These are phyloP conservation scores for Pampusana beccarii DNA, from an alignment of 2,113 vertebrate species.

Conservation along the genomic window DNA sequence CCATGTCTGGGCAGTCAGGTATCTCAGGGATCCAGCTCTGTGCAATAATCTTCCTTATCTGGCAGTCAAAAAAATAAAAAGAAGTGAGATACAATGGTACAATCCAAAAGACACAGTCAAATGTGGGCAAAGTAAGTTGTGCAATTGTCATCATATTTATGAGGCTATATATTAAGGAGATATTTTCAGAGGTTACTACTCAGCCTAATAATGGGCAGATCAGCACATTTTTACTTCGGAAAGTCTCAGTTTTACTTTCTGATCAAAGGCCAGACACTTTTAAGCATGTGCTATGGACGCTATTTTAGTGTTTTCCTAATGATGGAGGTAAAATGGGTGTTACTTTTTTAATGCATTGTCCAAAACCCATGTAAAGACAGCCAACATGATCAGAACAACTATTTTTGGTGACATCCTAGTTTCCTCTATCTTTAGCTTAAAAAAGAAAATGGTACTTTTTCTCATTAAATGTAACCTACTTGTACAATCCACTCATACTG, in stretches of 20 bases:
- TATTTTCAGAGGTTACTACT: background rate
- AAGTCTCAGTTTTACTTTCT: constrained; percentile 10
- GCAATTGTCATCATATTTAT: background rate
- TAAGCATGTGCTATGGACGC: background rate
- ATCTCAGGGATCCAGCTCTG: background rate
- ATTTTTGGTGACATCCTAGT: constrained; percentile 40
- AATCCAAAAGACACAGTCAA: background rate
- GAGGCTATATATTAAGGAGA: background rate
- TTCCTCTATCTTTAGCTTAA: constrained; percentile 41
- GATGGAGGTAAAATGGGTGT: background rate
- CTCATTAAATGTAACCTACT: constrained; percentile 62
- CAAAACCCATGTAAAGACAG: constrained; percentile 1
- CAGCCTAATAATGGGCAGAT: background rate
- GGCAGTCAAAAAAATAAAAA: background rate
- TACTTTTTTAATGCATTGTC: constrained; percentile 27
- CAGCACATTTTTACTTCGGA: background rate
- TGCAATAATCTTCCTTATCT: background rate
- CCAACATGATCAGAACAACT: constrained; percentile 17
- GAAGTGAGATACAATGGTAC: background rate
- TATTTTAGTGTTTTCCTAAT: constrained; percentile 29
- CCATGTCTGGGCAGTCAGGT: background rate
- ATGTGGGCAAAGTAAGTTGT: background rate
- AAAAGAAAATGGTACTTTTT: background rate
- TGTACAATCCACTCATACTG: constrained; percentile 31
- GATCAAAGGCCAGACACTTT: background rate